These are phyloP conservation scores for Arbacia lixula DNA, from an alignment of 53 echinoderm and acorn worm species.

Conservation along the genomic window DNA sequence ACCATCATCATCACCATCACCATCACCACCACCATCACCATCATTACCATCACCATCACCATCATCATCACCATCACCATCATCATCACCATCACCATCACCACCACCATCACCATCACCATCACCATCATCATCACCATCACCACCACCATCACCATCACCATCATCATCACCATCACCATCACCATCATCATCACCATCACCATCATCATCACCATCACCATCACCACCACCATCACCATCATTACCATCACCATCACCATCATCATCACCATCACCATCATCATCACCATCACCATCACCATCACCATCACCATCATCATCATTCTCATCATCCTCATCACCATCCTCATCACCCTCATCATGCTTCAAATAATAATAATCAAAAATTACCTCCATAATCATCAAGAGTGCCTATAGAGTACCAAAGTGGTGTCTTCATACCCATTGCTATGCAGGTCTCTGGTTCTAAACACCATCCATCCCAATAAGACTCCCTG, in stretches of 20 bases:
- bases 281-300: conserved; percentile 25
- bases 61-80: background rate
- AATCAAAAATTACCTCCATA: no score
- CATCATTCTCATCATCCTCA: no score
- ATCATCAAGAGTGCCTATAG: no score
- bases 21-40: conserved; percentile 5
- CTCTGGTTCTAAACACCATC: no score
- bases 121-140: background rate
- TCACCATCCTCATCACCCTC: no score
- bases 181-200: background rate
- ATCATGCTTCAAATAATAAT: no score
- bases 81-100: background rate
- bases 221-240: background rate
- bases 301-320: conserved; percentile 10
- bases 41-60: conserved; percentile 17
- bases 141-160: conserved; percentile 6
- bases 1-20: conserved; percentile 20
- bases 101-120: background rate
- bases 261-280: conserved; percentile 7
- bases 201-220: background rate
- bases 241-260: conserved; percentile 23
- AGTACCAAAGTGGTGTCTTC: no score
- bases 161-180: background rate
- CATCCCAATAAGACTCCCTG: no score
- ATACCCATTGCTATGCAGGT: no score